Conservation (phyloP, 2,113 vertebrate genomes). For the Trichechus manatus region DNA sequence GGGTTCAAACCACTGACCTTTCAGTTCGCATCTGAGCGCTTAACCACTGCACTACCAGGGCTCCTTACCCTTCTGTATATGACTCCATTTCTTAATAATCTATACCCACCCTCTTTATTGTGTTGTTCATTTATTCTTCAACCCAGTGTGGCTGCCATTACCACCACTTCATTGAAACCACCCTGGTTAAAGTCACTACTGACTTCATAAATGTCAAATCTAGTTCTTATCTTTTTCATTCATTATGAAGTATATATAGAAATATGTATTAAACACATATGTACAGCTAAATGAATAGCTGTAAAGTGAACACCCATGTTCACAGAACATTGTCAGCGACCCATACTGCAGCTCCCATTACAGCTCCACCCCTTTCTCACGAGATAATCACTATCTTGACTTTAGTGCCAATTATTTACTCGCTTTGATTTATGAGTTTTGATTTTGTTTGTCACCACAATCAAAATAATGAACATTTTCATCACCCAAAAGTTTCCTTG, state of each 20-base stretch:
- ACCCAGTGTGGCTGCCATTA: background rate
- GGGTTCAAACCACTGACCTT: too few relatives aligned
- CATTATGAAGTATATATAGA: slow-evolving; percentile 10
- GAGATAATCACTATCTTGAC: background rate
- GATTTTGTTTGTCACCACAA: background rate
- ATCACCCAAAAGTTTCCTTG: background rate
- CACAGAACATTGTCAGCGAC: background rate
- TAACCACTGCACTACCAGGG: too few relatives aligned
- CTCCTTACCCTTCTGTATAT: too few relatives aligned
- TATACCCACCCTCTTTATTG: background rate
- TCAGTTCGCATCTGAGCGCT: too few relatives aligned
- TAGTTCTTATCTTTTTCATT: slow-evolving; percentile 15
- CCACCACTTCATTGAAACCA: background rate
- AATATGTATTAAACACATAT: background rate
- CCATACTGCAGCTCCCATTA: background rate
- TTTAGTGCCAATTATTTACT: background rate
- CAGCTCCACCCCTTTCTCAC: background rate
- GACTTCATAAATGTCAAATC: slow-evolving; percentile 2
- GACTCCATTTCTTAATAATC: background rate
- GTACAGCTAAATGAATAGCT: background rate
- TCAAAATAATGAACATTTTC: background rate
- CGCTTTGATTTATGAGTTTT: background rate
- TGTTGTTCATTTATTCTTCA: background rate
- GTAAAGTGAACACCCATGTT: too few relatives aligned
- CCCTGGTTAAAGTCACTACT: slow-evolving; percentile 20